Evolutionary conservation across 2,797 vertebrate species (phyloP).

Genomic region (Momotus momota): DNA sequence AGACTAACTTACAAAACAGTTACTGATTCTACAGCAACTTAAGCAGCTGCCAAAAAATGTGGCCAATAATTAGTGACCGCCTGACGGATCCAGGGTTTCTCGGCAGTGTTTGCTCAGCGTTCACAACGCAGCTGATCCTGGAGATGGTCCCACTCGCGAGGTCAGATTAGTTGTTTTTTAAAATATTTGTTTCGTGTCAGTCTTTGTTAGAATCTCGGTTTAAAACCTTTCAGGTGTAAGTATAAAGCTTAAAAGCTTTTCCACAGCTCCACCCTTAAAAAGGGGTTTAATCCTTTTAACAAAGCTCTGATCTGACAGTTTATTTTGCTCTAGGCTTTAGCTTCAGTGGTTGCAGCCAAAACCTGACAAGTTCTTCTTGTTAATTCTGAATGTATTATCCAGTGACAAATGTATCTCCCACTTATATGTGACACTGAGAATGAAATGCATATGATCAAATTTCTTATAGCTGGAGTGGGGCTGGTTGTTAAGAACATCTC

Average conservation of each 20-base stretch:
- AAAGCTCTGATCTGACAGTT: slow-evolving; percentile 75
- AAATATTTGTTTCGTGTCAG: slow-evolving; percentile 7
- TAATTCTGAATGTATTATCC: slow-evolving; percentile 81
- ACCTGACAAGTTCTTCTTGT: slow-evolving; percentile 79
- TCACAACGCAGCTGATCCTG: background rate
- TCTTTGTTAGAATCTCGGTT: slow-evolving; percentile 4
- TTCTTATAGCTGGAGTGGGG: slow-evolving; percentile 69
- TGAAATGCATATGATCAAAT: slow-evolving; percentile 83
- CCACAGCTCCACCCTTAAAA: slow-evolving; percentile 60
- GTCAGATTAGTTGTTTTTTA: background rate
- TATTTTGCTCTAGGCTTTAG: slow-evolving; percentile 74
- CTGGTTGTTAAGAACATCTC: slow-evolving; percentile 73
- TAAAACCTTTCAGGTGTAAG: slow-evolving; percentile 69
- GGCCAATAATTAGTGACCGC: slow-evolving; percentile 32
- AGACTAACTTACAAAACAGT: slow-evolving; percentile 49
- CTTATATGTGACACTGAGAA: slow-evolving; percentile 78
- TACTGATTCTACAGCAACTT: slow-evolving; percentile 55
- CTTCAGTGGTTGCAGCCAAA: slow-evolving; percentile 74
- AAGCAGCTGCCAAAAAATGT: slow-evolving; percentile 44
- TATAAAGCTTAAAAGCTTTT: slow-evolving; percentile 70
- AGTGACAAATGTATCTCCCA: slow-evolving; percentile 84
- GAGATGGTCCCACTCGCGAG: fast-evolving
- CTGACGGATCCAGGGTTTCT: background rate
- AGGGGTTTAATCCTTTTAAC: slow-evolving; percentile 75
- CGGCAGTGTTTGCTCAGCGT: fast-evolving